Evolutionary conservation across 64 coral and sea anemone species (phyloP).

Genomic region (Porites australiensis): DNA sequence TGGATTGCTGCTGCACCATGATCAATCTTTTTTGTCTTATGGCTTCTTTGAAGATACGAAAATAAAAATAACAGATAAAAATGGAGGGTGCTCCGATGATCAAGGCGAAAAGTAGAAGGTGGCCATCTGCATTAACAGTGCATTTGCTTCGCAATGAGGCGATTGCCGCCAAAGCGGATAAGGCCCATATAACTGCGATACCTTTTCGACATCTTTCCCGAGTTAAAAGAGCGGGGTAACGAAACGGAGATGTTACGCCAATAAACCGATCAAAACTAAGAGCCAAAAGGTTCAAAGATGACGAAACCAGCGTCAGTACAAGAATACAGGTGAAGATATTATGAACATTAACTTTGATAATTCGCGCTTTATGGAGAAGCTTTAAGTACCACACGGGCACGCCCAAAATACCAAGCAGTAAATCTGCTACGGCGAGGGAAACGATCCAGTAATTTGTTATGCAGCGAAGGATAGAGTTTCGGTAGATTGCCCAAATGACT

Average conservation of each 20-base stretch:
- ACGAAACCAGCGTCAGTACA: neutral
- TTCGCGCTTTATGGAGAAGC: neutral
- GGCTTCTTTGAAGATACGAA: constrained; percentile 24
- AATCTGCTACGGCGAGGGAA: constrained; percentile 2
- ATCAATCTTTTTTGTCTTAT: neutral
- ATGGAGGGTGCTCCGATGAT: neutral
- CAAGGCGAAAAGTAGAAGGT: neutral
- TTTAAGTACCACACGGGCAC: constrained; percentile 21
- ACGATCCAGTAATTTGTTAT: neutral
- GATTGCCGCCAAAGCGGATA: neutral
- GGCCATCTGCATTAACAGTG: neutral
- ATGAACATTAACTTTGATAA: neutral
- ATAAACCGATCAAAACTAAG: constrained; percentile 26
- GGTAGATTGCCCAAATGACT: neutral
- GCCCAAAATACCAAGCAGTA: neutral
- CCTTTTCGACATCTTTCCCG: neutral
- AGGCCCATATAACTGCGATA: neutral
- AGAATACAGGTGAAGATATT: neutral
- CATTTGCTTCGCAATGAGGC: neutral
- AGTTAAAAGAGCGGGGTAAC: neutral
- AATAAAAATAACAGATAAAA: constrained; percentile 16
- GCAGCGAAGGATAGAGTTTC: neutral
- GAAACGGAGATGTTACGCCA: neutral
- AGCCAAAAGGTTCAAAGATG: constrained; percentile 4
- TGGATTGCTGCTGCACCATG: neutral